phyloP scores from a whole-genome alignment of 2,797 vertebrate genomes.

The Allobates femoralis region DNA sequence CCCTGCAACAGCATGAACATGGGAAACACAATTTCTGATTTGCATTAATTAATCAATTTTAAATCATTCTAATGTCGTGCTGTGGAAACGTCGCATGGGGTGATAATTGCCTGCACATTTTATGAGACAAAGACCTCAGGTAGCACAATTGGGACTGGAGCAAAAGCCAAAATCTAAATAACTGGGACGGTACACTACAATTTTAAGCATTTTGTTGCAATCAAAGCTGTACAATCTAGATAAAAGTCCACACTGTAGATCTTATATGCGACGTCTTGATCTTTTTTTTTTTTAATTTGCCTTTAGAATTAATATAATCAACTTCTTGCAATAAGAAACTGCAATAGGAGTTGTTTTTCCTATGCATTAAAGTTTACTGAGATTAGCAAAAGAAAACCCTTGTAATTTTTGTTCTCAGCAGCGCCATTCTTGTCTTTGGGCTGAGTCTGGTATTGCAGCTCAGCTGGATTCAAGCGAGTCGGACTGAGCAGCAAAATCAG shows the following conservation, averaged over 20 bases:
- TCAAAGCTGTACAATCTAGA: not conserved
- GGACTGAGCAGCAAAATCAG: not conserved
- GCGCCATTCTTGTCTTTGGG: too few relatives aligned
- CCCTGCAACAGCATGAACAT: constrained; percentile 14
- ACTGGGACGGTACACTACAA: not conserved
- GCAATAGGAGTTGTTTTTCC: too few relatives aligned
- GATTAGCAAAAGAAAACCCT: too few relatives aligned
- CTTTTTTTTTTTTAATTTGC: too few relatives aligned
- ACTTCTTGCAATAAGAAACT: too few relatives aligned
- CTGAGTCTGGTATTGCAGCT: too few relatives aligned
- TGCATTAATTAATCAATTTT: constrained; percentile 44
- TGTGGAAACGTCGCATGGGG: not conserved
- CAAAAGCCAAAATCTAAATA: not conserved
- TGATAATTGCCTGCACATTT: constrained; percentile 17
- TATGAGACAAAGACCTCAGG: constrained; percentile 28
- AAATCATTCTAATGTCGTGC: not conserved
- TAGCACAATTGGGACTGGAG: not conserved
- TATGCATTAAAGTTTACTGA: too few relatives aligned
- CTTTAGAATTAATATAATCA: too few relatives aligned
- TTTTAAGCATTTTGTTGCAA: not conserved
- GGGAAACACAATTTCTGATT: constrained; percentile 31
- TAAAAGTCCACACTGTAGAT: not conserved
- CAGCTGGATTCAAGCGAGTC: too few relatives aligned
- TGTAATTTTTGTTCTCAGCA: too few relatives aligned
- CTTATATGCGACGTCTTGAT: not conserved